A percentile compares a stretch with the other conserved stretches of the same genome.
Evolutionary conservation across 1,140 invertebrate genomes (phyloP).

Genomic region (Stegodyphus mimosarum): DNA sequence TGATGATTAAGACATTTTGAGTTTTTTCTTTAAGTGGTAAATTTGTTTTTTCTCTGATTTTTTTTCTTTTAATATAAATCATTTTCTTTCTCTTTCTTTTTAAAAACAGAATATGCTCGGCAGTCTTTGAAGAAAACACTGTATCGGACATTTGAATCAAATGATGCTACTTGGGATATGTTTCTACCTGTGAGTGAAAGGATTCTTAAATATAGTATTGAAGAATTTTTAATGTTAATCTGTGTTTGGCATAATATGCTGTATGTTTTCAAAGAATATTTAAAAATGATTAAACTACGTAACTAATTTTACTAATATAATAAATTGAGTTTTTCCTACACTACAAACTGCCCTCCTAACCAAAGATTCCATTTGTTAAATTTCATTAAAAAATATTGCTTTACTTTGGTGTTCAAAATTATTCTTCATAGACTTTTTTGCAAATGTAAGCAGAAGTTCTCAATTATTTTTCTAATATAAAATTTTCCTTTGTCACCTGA

Average conservation of each 20-base stretch:
- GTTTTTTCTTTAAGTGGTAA: too few relatives aligned
- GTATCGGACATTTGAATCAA: constrained; percentile 70
- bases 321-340: too few relatives aligned
- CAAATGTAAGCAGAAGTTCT: too few relatives aligned
- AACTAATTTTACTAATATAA: background rate
- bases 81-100: background rate
- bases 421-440: too few relatives aligned
- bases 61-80: background rate
- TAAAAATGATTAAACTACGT: background rate
- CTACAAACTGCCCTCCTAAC: too few relatives aligned
- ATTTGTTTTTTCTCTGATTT: too few relatives aligned
- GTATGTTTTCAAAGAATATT: background rate
- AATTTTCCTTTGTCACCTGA: too few relatives aligned
- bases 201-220: background rate
- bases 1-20: too few relatives aligned
- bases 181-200: constrained; percentile 70
- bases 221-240: background rate
- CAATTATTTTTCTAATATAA: too few relatives aligned
- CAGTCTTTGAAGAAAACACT: constrained; percentile 68
- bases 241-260: background rate
- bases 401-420: too few relatives aligned
- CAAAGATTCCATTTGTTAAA: too few relatives aligned
- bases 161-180: constrained; percentile 80
- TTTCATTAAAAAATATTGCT: too few relatives aligned
- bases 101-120: constrained; percentile 68